Conservation (phyloP, 2,888 invertebrate genomes). For the Parnassius glacialis region DNA sequence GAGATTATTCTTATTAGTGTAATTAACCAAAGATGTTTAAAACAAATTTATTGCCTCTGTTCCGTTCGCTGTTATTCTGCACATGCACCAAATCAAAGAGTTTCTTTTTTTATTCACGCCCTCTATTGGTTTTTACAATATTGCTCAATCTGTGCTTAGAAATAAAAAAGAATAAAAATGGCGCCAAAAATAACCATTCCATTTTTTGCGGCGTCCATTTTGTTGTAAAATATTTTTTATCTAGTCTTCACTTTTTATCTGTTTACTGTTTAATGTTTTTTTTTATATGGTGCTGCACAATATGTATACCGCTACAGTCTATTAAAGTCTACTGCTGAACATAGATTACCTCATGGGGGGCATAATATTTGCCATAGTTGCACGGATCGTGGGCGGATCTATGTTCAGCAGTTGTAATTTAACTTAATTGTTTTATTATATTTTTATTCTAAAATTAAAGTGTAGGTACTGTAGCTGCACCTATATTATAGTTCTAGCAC, state of each 20-base stretch:
- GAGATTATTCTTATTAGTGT: too few species aligned
- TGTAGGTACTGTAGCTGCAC: too few species aligned
- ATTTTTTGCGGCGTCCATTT: slow-evolving; percentile 43
- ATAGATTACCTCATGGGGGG: too few species aligned
- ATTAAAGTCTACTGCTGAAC: too few species aligned
- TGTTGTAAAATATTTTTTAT: slow-evolving; percentile 21
- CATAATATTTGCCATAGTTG: too few species aligned
- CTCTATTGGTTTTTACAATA: slow-evolving; percentile 71
- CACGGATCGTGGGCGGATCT: too few species aligned
- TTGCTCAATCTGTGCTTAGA: slow-evolving; percentile 57
- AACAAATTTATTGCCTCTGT: neutral
- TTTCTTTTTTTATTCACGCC: slow-evolving; percentile 52
- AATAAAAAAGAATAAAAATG: slow-evolving; percentile 44
- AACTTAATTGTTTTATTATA: too few species aligned
- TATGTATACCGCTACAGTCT: too few species aligned
- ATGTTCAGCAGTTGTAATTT: too few species aligned
- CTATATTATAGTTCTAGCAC: too few species aligned
- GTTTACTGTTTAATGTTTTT: neutral
- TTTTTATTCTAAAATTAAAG: too few species aligned
- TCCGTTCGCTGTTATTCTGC: slow-evolving; percentile 7
- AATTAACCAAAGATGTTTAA: neutral
- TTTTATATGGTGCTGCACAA: too few species aligned
- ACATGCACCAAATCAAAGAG: slow-evolving; percentile 18
- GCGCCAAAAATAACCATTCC: slow-evolving; percentile 50
- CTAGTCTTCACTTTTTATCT: neutral